These are phyloP conservation scores for Ifrita kowaldi DNA, from an alignment of 2,113 vertebrate species.

Conservation along the genomic window DNA sequence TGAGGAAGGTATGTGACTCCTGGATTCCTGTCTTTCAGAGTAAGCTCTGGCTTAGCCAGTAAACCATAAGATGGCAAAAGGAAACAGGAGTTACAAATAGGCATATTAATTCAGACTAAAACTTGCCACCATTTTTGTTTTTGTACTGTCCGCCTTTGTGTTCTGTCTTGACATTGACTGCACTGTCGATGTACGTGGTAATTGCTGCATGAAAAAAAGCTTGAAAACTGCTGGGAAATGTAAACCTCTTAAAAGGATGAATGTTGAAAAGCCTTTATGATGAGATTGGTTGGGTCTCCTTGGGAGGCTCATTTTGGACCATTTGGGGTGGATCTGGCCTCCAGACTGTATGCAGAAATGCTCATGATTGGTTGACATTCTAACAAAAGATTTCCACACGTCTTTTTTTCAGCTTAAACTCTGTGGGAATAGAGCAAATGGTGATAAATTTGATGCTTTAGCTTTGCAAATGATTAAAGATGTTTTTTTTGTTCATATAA, in stretches of 20 bases:
- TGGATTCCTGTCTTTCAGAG: neutral
- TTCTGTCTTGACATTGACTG: neutral
- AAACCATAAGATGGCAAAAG: neutral
- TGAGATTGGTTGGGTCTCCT: neutral
- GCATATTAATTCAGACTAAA: neutral
- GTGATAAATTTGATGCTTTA: neutral
- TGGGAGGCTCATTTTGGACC: neutral
- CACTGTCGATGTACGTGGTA: fast-evolving
- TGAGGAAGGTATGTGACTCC: slow-evolving; percentile 78
- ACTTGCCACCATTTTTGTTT: neutral
- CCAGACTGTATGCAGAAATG: neutral
- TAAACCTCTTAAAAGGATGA: neutral
- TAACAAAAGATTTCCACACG: fast-evolving
- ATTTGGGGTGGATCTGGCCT: neutral
- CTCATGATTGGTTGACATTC: neutral
- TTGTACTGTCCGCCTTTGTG: neutral
- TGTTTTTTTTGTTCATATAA: neutral
- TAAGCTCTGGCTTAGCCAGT: neutral
- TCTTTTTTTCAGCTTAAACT: neutral
- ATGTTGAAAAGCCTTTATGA: neutral
- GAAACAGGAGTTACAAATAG: neutral
- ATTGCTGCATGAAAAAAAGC: neutral
- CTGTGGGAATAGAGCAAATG: neutral
- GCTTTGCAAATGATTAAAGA: slow-evolving; percentile 24
- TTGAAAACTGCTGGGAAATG: slow-evolving; percentile 1